These are phyloP conservation scores for Euplagia quadripunctaria DNA, from an alignment of 2,888 invertebrate species.

Conservation along the genomic window DNA sequence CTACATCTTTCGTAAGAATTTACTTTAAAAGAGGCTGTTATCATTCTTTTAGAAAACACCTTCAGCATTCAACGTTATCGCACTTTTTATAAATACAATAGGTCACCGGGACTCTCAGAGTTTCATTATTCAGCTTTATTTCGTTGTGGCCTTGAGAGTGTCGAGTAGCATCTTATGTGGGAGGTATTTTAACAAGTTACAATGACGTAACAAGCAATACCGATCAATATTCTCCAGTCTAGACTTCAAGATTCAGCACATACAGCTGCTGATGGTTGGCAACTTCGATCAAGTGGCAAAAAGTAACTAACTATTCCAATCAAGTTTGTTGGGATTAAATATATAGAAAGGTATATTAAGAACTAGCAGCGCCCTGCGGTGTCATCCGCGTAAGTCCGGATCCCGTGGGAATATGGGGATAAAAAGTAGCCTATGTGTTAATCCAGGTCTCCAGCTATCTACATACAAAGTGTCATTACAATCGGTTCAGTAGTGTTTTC, in stretches of 20 bases:
- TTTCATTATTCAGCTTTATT: constrained; percentile 1
- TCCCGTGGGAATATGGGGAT: too few relatives aligned
- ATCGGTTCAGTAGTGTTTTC: too few relatives aligned
- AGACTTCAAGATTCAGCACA: neutral
- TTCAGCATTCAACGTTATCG: neutral
- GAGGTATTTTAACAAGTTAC: neutral
- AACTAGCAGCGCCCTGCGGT: too few relatives aligned
- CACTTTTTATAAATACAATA: constrained; percentile 27
- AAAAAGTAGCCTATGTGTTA: too few relatives aligned
- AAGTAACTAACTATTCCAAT: neutral
- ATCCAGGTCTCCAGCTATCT: too few relatives aligned
- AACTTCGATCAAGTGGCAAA: neutral
- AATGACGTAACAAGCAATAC: neutral
- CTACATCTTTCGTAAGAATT: neutral
- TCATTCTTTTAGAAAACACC: constrained; percentile 30
- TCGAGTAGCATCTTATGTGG: neutral
- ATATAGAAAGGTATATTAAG: neutral
- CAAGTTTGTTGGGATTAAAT: neutral
- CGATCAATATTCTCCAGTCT: neutral
- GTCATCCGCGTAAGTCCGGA: too few relatives aligned
- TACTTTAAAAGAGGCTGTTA: constrained; percentile 22
- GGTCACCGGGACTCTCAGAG: constrained; percentile 22
- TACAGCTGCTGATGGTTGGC: neutral
- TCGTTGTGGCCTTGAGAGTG: neutral
- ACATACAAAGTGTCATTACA: too few relatives aligned